A percentile compares a stretch with the other conserved stretches of the same genome.
Conservation (phyloP, 2,797 vertebrate genomes). For the Tadarida brasiliensis region DNA sequence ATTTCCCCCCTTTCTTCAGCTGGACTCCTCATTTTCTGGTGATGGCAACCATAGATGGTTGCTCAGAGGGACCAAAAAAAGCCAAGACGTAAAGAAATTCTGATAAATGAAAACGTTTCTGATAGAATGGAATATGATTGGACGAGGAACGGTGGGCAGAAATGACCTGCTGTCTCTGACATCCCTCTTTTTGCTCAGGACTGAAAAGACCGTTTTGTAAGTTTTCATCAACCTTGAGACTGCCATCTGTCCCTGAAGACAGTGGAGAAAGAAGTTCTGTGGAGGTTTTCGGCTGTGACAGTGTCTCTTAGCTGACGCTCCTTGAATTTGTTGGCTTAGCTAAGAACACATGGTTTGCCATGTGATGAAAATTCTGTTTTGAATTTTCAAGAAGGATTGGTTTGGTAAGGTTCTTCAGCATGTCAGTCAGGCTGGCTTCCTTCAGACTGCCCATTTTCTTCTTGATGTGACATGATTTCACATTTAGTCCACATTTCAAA, state of each 20-base stretch:
- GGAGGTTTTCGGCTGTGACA: background rate
- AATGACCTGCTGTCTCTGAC: background rate
- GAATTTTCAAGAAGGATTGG: background rate
- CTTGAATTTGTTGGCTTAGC: background rate
- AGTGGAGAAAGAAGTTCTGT: background rate
- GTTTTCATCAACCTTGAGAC: background rate
- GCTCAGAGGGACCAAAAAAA: background rate
- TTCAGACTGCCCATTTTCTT: slow-evolving; percentile 1
- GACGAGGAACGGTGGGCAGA: background rate
- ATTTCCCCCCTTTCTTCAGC: background rate
- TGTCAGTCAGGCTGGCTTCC: background rate
- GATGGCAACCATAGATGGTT: background rate
- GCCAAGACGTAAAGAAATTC: background rate
- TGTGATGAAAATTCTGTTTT: background rate
- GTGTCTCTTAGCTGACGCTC: background rate
- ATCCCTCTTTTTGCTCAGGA: background rate
- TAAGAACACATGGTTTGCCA: background rate
- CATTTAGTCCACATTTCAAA: slow-evolving; percentile 23
- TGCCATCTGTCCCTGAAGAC: background rate
- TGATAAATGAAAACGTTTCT: background rate
- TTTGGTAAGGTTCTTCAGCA: background rate
- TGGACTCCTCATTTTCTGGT: background rate
- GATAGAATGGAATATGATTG: background rate
- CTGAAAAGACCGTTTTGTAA: background rate
- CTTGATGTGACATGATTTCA: background rate